Percentiles rank a stretch among this genome's conserved stretches.
phyloP scores from a whole-genome alignment of 1,140 invertebrate genomes.

The Sipha flava region DNA sequence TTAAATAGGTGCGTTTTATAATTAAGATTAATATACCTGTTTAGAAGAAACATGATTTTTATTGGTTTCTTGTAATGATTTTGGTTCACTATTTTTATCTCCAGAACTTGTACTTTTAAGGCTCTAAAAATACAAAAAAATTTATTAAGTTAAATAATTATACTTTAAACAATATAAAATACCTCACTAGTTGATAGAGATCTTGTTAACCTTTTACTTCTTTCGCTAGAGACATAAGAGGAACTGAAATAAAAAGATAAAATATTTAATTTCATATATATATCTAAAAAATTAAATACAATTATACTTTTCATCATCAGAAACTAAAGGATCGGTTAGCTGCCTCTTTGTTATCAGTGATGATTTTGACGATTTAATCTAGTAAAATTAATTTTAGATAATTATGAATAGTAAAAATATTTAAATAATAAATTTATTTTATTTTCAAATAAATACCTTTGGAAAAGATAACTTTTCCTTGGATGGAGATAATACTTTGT shows the following conservation, averaged over 20 bases:
- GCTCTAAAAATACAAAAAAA: not conserved
- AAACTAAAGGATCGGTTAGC: constrained; percentile 81
- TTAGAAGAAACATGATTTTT: not conserved
- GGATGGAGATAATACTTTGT: constrained; percentile 67
- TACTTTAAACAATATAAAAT: not conserved
- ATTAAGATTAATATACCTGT: not conserved
- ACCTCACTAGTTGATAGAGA: constrained; percentile 18
- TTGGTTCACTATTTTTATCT: not conserved
- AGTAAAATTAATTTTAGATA: not conserved
- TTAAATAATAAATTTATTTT: not conserved
- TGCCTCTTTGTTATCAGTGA: constrained; percentile 77
- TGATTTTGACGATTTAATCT: constrained; percentile 43
- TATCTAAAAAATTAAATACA: not conserved
- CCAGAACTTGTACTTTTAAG: not conserved
- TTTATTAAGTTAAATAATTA: not conserved
- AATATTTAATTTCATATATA: not conserved
- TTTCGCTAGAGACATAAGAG: not conserved
- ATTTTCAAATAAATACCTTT: constrained; percentile 10
- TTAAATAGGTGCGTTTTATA: too few species aligned
- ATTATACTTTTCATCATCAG: constrained; percentile 61
- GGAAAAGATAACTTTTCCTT: constrained; percentile 52
- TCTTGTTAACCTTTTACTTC: not conserved
- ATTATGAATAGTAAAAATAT: not conserved
- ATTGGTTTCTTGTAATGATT: constrained; percentile 1
- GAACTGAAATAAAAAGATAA: not conserved